Conservation (phyloP, 2,113 vertebrate species). For the Clarias magur region DNA sequence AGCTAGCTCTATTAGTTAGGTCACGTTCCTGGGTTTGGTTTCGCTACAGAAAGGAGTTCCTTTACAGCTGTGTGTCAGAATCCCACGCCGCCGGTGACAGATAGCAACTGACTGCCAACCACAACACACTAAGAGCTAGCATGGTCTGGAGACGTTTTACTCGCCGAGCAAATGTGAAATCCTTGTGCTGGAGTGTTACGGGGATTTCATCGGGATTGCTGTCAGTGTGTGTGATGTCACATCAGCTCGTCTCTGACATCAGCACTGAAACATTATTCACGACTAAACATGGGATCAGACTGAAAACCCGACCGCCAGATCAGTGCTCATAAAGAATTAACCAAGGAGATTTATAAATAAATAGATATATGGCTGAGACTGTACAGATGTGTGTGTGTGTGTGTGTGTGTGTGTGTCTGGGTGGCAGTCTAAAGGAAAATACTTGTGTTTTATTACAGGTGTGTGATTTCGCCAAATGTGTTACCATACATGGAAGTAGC, state of each 20-base stretch:
- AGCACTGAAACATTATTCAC: neutral
- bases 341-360: neutral
- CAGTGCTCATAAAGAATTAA: neutral
- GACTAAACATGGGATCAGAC: neutral
- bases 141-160: neutral
- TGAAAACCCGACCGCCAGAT: too few species aligned
- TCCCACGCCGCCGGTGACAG: neutral
- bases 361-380: neutral
- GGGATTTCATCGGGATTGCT: neutral
- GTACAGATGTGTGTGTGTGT: neutral
- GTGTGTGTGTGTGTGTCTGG: neutral
- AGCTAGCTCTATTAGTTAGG: neutral
- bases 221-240: neutral
- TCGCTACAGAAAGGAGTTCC: neutral
- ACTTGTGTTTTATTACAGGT: neutral
- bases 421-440: neutral
- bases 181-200: neutral
- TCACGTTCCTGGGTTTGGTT: neutral
- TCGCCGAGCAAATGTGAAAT: neutral
- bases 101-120: neutral
- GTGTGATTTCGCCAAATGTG: neutral
- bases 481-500: neutral
- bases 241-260: neutral
- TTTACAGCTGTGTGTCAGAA: neutral
- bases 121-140: neutral